Percentiles rank a stretch among this genome's conserved stretches.
Evolutionary conservation across 2,113 vertebrate species (phyloP).

Genomic region (Stigmatopora argus): DNA sequence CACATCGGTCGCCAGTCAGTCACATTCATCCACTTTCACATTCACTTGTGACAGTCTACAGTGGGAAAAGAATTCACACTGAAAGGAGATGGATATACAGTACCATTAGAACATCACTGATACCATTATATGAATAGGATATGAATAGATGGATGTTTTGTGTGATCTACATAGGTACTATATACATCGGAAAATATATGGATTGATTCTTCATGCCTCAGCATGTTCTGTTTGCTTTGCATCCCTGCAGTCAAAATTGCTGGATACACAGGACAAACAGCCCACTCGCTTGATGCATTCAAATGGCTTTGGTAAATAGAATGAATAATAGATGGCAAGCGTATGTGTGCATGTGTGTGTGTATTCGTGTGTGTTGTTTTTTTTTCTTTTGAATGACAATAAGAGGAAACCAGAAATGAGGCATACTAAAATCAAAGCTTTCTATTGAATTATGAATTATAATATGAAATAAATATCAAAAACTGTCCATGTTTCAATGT

Average conservation of each 20-base stretch:
- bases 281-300: slow-evolving; percentile 39
- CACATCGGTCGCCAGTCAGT: no score
- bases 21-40: background rate
- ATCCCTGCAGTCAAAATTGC: slow-evolving; percentile 32
- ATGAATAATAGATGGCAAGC: slow-evolving; percentile 49
- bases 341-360: slow-evolving; percentile 11
- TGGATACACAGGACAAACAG: slow-evolving; percentile 18
- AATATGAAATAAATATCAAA: slow-evolving; percentile 15
- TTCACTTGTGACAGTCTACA: no score
- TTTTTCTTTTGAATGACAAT: slow-evolving; percentile 15
- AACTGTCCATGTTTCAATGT: background rate
- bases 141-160: no score
- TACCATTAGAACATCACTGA: no score
- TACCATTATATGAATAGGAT: no score
- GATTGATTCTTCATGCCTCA: slow-evolving; percentile 20
- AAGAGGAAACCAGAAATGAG: slow-evolving; percentile 18
- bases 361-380: background rate
- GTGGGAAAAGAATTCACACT: no score
- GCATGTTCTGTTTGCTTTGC: slow-evolving; percentile 23
- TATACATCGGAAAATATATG: slow-evolving; percentile 17
- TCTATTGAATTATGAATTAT: slow-evolving; percentile 13
- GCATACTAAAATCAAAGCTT: slow-evolving; percentile 32
- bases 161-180: background rate
- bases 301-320: slow-evolving; percentile 37
- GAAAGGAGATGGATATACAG: no score